Evolutionary conservation across 2,888 invertebrate species (phyloP), one percentile per base, ranked within the genome.

Genomic region (Arrhopalites spinosus): DNA sequence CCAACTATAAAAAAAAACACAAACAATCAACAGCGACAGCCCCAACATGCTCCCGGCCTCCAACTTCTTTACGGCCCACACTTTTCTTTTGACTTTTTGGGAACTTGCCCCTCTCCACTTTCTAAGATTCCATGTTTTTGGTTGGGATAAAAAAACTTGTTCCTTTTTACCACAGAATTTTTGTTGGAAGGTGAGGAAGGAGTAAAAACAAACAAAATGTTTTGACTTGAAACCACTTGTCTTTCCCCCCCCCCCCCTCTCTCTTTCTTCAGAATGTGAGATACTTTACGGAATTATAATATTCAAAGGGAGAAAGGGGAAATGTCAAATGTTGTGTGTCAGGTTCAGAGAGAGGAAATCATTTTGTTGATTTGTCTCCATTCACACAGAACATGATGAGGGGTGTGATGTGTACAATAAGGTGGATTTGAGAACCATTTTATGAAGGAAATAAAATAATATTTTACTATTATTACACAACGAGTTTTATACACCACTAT

Each of bases 21-120:
- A n/a, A 50, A 36, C n/a, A 56, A 56, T 56, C 23, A 23, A 20
- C 56, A 56, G 56, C 56, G 17, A n/a, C 56, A 23, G 56, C 56
- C n/a, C n/a, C n/a, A n/a, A n/a, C n/a, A 56, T 15, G 23, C 23
- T 56, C 7, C 23, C 56, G 5, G 56, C 15, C 11, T 47, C 23
- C 15, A 20, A 56, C 56, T 20, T 56, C 20, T 56, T 56, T 56
- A 20, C 23, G 56, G 17, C n/a, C n/a, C n/a, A n/a, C 56, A 56
- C 56, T 20, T 56, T 56, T 56, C 15, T 23, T 20, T 20, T 56
- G 56, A 56, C 23, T 56, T 56, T 23, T 15, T 56, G 2, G n/a
- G 47, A 13, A 47, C 11, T 36, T 36, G 5, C 36, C 36, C 36
- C 36, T 56, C 36, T 11, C 36, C 36, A 7, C 36, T 36, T 36